These are phyloP conservation scores for Papilio xuthus DNA, from an alignment of 1,140 invertebrate genomes.

Conservation along the genomic window DNA sequence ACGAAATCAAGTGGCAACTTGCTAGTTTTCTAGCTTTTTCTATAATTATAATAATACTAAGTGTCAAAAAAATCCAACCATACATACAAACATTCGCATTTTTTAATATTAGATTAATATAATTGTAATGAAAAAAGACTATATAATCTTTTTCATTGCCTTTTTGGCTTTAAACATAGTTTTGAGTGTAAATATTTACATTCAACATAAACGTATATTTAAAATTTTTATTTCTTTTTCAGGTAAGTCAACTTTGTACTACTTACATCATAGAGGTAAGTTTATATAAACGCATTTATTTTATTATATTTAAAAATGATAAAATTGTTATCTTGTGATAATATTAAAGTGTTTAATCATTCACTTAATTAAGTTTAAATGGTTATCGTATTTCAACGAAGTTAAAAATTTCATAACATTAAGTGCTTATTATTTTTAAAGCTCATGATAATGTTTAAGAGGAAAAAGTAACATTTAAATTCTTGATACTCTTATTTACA, in stretches of 20 bases:
- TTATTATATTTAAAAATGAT: not conserved
- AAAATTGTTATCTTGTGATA: not conserved
- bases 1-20: no score
- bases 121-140: no score
- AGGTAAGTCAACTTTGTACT: slow-evolving; percentile 45
- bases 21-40: no score
- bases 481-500: not conserved
- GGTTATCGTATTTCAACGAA: not conserved
- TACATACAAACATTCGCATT: no score
- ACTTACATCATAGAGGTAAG: slow-evolving; percentile 31
- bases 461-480: not conserved
- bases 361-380: slow-evolving; percentile 2
- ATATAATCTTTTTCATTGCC: no score
- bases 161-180: not conserved
- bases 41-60: no score
- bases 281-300: not conserved
- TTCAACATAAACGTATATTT: slow-evolving; percentile 17
- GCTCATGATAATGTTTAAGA: not conserved
- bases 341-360: not conserved
- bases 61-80: no score
- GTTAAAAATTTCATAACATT: not conserved
- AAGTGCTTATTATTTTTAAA: not conserved
- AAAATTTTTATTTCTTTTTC: slow-evolving; percentile 43
- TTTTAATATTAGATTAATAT: no score
- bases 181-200: not conserved